Conservation (phyloP, 30 jellyfish, hydroid and myxozoan genomes). For the Aurelia sp. region DNA sequence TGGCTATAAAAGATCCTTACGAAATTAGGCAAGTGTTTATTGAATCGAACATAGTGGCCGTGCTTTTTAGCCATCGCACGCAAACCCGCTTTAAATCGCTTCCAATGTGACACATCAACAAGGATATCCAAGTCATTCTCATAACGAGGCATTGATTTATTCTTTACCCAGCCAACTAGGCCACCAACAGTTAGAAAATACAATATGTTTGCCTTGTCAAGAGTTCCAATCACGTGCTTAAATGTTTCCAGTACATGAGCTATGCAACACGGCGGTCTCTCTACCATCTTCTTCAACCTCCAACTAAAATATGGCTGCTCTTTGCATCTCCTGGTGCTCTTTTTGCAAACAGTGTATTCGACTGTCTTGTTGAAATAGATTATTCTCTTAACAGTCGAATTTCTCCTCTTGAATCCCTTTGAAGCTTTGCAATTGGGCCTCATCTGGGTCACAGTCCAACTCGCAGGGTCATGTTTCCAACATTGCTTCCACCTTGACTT, state of each 20-base stretch:
- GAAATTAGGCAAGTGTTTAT: constrained; percentile 6
- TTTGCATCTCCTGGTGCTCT: constrained; percentile 28
- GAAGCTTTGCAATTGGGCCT: constrained; percentile 10
- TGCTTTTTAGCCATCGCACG: neutral
- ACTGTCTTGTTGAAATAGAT: constrained; percentile 32
- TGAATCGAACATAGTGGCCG: neutral
- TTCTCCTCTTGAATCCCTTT: neutral
- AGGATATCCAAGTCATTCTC: constrained; percentile 61
- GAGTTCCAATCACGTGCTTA: constrained; percentile 18
- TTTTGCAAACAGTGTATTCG: constrained; percentile 52
- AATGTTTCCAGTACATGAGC: constrained; percentile 59
- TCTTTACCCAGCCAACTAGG: constrained; percentile 57
- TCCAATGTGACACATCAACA: constrained; percentile 39
- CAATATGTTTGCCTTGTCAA: neutral
- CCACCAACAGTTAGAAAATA: constrained; percentile 63
- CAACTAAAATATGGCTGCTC: constrained; percentile 59
- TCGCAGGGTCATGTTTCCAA: constrained; percentile 12
- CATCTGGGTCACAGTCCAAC: constrained; percentile 30
- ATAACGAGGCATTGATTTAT: constrained; percentile 39
- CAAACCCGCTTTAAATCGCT: constrained; percentile 9
- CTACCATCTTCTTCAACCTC: constrained; percentile 18
- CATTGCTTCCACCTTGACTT: constrained; percentile 11
- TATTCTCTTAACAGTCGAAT: constrained; percentile 37
- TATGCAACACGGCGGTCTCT: constrained; percentile 73
- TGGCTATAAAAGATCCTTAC: constrained; percentile 46